Conservation (phyloP, 2,113 vertebrate species). For the Psophia crepitans region DNA sequence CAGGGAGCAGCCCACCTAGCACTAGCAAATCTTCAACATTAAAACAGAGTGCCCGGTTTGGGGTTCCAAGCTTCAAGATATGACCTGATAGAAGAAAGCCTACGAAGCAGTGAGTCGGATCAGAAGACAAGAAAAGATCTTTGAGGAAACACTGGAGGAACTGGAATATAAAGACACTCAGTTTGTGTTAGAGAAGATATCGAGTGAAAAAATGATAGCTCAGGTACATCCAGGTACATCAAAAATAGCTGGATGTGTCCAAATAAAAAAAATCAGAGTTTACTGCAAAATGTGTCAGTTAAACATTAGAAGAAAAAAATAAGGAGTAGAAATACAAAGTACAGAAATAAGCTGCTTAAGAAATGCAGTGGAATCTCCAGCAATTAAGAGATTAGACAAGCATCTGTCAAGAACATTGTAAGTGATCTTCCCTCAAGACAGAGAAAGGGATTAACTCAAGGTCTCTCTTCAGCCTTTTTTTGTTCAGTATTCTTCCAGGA, state of each 20-base stretch:
- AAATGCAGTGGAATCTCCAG: neutral
- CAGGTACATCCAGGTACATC: neutral
- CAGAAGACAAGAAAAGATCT: neutral
- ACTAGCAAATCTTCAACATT: neutral
- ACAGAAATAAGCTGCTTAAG: neutral
- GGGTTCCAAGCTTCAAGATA: neutral
- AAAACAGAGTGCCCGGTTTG: neutral
- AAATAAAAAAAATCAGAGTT: neutral
- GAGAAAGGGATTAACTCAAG: neutral
- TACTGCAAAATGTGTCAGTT: neutral
- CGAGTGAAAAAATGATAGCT: neutral
- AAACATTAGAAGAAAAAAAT: neutral
- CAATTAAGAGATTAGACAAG: slow-evolving; percentile 37
- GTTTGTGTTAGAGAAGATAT: neutral
- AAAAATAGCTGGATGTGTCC: neutral
- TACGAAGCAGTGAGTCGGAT: neutral
- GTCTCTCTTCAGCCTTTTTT: neutral
- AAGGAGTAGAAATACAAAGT: neutral
- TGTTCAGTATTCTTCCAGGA: neutral
- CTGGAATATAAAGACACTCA: neutral
- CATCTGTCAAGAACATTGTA: neutral
- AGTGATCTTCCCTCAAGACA: neutral
- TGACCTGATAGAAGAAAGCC: neutral
- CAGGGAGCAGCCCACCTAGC: neutral
- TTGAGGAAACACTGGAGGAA: neutral